Evolutionary conservation across 1,140 invertebrate genomes (phyloP).

Genomic region (Nephila pilipes): DNA sequence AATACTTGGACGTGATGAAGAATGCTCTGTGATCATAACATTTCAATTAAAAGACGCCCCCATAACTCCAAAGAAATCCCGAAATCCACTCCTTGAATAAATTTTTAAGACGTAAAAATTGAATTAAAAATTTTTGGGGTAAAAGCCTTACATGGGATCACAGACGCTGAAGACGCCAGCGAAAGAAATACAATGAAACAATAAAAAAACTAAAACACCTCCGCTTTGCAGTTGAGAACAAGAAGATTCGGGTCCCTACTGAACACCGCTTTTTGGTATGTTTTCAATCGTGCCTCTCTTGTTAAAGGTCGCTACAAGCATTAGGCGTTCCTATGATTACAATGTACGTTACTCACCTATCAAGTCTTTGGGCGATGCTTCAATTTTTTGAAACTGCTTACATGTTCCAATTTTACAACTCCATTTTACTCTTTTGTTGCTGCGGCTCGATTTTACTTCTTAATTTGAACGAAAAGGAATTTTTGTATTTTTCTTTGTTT

Average conservation of each 20-base stretch:
- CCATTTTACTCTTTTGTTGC: conserved; percentile 54
- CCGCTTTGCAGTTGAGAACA: conserved; percentile 28
- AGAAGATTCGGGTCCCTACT: conserved; percentile 22
- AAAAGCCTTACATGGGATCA: neutral
- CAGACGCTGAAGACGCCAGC: neutral
- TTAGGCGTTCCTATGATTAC: conserved; percentile 70
- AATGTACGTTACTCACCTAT: conserved; percentile 74
- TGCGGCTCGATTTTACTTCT: conserved; percentile 44
- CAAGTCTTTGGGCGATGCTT: conserved; percentile 55
- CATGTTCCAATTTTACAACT: conserved; percentile 71
- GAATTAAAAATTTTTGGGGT: conserved; percentile 46
- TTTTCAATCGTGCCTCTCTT: conserved; percentile 67
- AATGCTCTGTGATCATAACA: conserved; percentile 5
- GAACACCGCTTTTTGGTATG: conserved; percentile 69
- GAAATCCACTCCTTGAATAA: conserved; percentile 1
- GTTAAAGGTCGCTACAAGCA: conserved; percentile 71
- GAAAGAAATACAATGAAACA: conserved; percentile 55
- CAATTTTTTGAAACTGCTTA: conserved; percentile 69
- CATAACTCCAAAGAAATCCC: conserved; percentile 46
- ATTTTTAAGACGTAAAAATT: conserved; percentile 54
- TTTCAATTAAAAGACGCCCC: conserved; percentile 71
- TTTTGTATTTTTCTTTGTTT: conserved; percentile 63
- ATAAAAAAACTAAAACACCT: conserved; percentile 59
- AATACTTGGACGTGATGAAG: neutral
- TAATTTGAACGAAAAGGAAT: conserved; percentile 55